Evolutionary conservation across 2,113 vertebrate species (phyloP), one percentile per base, ranked within the genome.

Genomic region (Hepsetus odoe): DNA sequence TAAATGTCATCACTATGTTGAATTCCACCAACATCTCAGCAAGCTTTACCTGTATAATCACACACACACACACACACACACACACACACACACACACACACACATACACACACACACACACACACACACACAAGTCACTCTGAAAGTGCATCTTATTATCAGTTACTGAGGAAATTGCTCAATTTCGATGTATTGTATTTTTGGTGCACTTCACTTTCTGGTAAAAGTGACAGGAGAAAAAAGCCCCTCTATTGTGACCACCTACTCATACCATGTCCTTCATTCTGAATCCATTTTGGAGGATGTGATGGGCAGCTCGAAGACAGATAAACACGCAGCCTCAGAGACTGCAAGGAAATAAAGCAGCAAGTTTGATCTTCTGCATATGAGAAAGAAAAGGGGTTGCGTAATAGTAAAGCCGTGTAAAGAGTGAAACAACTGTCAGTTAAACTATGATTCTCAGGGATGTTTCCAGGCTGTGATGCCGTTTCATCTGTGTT

Each of bases 101-200:
- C 73, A 65, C 64, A 73, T 42, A 82, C 77, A 26, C 40, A 84
- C 64, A n/a, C 32, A n/a, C 2, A 28, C 42, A 84, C 65, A 16
- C 28, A n/a, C 65, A 75, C 22, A 42, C 28, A 51, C 16, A 49
- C 28, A 74, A 30, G 30, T 11, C 40, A 14, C 32, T 40, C 22
- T 72, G 10, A 72, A 58, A 72, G 55, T 13, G 11, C n/a, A 22
- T 26, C 30, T 72, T 38, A 40, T 72, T 18, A 22, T 35, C 55
- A 38, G 14, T 16, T 58, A 40, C 62, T 28, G 62, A 22, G 24
- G 32, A 55, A 67, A 28, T 76, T 38, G n/a, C 20, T 35, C 35
- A 26, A 38, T 61, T 56, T 44, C 32, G 33, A 8, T 44, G 8
- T 56, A 13, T 66, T 42, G 14, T 28, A 79, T 80, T 65, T 72